Evolutionary conservation across 1,140 invertebrate species (phyloP).

Genomic region (Cephus cinctus): DNA sequence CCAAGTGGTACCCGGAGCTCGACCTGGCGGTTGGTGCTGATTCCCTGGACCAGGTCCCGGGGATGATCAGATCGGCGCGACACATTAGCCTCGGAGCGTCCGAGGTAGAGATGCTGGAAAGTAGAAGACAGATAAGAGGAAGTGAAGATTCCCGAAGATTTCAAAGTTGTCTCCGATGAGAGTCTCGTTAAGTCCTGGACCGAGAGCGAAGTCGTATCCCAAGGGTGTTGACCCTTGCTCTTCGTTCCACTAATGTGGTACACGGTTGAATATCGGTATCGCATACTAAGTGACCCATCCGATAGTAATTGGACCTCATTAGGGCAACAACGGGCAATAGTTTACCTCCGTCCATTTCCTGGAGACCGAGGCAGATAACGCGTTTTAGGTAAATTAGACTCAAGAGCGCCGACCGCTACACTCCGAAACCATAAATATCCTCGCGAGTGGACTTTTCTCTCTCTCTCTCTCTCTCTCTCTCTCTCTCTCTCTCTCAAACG

Average conservation of each 20-base stretch:
- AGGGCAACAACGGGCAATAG: slow-evolving; percentile 36
- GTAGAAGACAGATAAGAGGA: too few species aligned
- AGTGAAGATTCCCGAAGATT: too few species aligned
- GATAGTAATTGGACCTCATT: slow-evolving; percentile 48
- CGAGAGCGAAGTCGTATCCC: slow-evolving; percentile 19
- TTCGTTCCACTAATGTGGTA: slow-evolving; percentile 32
- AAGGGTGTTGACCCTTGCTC: slow-evolving; percentile 40
- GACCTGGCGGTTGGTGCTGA: too few species aligned
- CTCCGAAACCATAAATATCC: slow-evolving; percentile 14
- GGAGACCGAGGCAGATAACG: slow-evolving; percentile 26
- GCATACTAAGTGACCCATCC: slow-evolving; percentile 41
- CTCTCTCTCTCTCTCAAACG: neutral
- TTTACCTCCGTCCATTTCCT: slow-evolving; percentile 19
- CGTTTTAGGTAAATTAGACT: slow-evolving; percentile 36
- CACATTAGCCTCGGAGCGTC: too few species aligned
- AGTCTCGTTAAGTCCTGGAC: too few species aligned
- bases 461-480: neutral
- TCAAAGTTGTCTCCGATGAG: too few species aligned
- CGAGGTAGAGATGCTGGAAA: too few species aligned
- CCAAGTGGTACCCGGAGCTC: too few species aligned
- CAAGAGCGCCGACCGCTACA: neutral
- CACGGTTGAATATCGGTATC: slow-evolving; percentile 37
- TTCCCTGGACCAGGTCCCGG: too few species aligned
- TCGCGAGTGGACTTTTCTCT: neutral
- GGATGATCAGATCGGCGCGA: too few species aligned